phyloP scores from a whole-genome alignment of 2,888 invertebrate species.

The Epinotia nisella region DNA sequence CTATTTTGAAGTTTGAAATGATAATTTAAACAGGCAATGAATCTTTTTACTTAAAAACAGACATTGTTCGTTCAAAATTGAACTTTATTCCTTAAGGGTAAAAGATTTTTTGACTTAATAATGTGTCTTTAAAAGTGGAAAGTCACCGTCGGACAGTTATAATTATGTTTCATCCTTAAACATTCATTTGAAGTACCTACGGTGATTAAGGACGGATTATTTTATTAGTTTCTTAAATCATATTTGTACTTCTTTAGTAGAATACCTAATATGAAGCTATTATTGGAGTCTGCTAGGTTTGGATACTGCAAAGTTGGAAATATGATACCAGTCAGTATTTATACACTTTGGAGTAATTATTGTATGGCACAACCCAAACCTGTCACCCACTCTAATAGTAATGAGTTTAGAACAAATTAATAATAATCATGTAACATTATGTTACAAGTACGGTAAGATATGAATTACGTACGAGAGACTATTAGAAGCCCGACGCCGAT shows the following conservation, averaged over 20 bases:
- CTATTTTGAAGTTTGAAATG: constrained; percentile 27
- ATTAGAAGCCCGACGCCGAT: too few relatives aligned
- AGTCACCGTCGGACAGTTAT: neutral
- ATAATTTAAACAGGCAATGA: constrained; percentile 16
- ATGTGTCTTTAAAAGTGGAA: too few relatives aligned
- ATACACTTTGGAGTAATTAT: neutral
- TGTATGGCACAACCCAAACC: neutral
- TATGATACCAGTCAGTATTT: neutral
- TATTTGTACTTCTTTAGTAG: neutral
- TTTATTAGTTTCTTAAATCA: too few relatives aligned
- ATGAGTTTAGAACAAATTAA: too few relatives aligned
- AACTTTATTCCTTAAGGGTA: neutral
- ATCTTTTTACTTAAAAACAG: neutral
- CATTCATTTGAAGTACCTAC: neutral
- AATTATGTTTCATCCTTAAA: neutral
- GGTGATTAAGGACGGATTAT: too few relatives aligned
- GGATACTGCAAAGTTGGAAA: too few relatives aligned
- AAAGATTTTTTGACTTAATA: neutral
- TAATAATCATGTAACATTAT: too few relatives aligned
- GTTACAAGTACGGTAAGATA: too few relatives aligned
- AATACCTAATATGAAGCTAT: too few relatives aligned
- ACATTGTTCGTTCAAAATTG: neutral
- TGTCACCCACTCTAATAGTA: too few relatives aligned
- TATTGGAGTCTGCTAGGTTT: too few relatives aligned
- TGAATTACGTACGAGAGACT: too few relatives aligned